Evolutionary conservation across 2,797 vertebrate genomes (phyloP), one percentile per base, ranked within the genome.

Genomic region (Tapirus indicus): DNA sequence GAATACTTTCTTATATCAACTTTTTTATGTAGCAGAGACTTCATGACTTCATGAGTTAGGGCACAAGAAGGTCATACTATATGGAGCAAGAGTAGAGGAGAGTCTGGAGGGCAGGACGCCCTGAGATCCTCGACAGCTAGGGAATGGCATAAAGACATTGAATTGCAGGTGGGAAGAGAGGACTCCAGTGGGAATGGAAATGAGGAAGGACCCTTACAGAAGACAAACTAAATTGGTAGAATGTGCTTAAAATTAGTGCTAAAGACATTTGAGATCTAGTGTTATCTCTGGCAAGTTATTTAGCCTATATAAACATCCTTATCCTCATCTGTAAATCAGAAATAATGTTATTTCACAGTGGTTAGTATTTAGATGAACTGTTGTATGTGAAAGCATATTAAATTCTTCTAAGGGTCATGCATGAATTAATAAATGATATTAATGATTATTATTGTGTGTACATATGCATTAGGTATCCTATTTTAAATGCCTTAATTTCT

Each of bases 401-500:
- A 18, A 58, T 49, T 32, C 56, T 71, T 74, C 27, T 82, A 60
- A 80, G 25, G 6, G 23, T 47, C 71, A 92, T 47, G 1, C 47
- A 92, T 71, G 6, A 44, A 66, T 95, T 77, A 92, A 78, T 79
- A 89, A 88, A 66, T 66, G 68, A 92, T 64, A 41, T 29, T 75
- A 58, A 54, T 23, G 5, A 82, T 32, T 32, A 41, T 58, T 25
- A 47, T 27, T 1, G 2, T 54, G 2, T 92, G 0, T 87, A 7
- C 4, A 12, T 52, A 32, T 47, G 41, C 18, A 49, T 29, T 68
- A 64, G 25, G 1, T 75, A 58, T 62, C 49, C 18, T 82, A 6
- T 64, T 91, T 80, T 58, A 86, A 72, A 35, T 78, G 12, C 18
- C 29, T 52, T 38, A 68, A 83, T 90, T 92, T 86, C 23, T 64